These are phyloP conservation scores for Drosophila prolongata DNA, from an alignment of 2,888 invertebrate genomes.

Conservation along the genomic window DNA sequence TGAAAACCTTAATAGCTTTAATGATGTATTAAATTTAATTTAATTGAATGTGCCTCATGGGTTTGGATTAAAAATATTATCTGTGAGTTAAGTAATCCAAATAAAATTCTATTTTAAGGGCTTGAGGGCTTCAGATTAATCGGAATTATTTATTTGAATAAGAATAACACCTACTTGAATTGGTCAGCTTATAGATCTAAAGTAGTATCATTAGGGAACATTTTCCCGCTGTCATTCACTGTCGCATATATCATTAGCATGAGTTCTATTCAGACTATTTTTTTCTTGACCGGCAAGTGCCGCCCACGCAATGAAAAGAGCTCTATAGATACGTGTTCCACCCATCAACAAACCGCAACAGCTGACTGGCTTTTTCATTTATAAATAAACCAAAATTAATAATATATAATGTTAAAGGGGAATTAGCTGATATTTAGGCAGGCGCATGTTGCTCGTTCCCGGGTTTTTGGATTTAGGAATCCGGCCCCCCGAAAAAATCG, in stretches of 20 bases:
- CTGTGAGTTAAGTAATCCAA: no score
- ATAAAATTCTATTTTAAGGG: no score
- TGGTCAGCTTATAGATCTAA: background rate
- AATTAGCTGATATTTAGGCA: constrained; percentile 52
- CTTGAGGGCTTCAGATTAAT: no score
- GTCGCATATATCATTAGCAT: constrained; percentile 37
- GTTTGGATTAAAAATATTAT: no score
- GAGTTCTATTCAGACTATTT: constrained; percentile 21
- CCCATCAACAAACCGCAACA: constrained; percentile 58
- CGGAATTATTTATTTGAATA: no score
- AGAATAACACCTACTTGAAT: background rate
- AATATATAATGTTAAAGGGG: constrained; percentile 53
- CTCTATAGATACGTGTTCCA: constrained; percentile 26
- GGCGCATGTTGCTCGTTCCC: constrained; percentile 22
- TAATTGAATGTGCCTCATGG: no score
- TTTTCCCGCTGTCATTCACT: constrained; percentile 31
- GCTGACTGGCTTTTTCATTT: constrained; percentile 62
- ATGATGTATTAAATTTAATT: no score
- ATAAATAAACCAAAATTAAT: constrained; percentile 56
- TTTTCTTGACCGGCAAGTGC: constrained; percentile 32
- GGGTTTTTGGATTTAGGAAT: constrained; percentile 9
- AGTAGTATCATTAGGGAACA: constrained; percentile 4
- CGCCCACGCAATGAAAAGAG: constrained; percentile 45
- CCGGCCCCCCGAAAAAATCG: background rate
- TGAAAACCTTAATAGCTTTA: no score